Conservation (phyloP, 2,888 invertebrate species). For the Sarcophaga subvicina region DNA sequence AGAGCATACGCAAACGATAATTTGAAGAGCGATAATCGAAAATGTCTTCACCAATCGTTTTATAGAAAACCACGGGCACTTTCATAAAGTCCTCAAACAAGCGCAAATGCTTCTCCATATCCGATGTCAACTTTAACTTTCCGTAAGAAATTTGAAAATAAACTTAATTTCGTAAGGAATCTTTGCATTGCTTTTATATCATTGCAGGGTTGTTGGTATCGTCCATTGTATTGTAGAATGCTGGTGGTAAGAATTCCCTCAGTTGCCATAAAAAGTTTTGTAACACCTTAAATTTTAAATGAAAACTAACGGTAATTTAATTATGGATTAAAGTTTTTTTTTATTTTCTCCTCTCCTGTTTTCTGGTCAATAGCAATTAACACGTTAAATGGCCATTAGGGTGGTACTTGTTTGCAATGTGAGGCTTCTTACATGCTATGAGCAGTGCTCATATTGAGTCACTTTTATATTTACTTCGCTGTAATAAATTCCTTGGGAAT, state of each 20-base stretch:
- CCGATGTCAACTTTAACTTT: background rate
- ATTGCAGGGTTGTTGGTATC: background rate
- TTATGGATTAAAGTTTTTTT: background rate
- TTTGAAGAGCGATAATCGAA: constrained; percentile 73
- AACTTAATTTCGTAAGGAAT: background rate
- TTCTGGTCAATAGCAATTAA: too few species aligned
- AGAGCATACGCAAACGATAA: constrained; percentile 53
- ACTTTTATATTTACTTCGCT: too few species aligned
- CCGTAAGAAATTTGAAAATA: background rate
- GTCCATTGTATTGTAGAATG: background rate
- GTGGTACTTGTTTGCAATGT: too few species aligned
- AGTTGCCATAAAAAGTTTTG: constrained; percentile 12
- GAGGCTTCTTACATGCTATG: too few species aligned
- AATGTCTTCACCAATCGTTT: constrained; percentile 76
- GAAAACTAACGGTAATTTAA: background rate
- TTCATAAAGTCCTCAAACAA: constrained; percentile 73
- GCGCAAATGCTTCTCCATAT: constrained; percentile 39
- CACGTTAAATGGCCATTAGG: too few species aligned
- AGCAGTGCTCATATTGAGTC: too few species aligned
- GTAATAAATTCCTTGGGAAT: too few species aligned
- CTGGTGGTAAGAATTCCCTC: background rate
- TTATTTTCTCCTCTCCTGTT: too few species aligned
- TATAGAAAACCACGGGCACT: constrained; percentile 74
- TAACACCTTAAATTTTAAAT: constrained; percentile 9
- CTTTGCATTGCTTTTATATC: background rate